Conservation (phyloP, 2,113 vertebrate genomes). For the Thomomys bottae region DNA sequence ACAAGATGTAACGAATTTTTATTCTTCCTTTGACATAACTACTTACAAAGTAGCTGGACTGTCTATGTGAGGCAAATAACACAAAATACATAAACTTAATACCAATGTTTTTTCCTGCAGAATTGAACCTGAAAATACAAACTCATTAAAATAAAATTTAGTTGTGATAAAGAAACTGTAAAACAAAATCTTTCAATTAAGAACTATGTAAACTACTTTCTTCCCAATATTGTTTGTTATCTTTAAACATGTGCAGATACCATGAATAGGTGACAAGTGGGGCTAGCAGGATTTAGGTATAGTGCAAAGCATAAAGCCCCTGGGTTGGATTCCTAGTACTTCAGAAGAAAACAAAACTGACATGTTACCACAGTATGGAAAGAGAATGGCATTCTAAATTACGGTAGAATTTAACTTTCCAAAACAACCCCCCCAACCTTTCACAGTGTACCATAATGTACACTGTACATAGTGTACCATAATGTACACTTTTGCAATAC, state of each 20-base stretch:
- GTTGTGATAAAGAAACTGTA: constrained; percentile 32
- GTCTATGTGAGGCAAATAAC: constrained; percentile 28
- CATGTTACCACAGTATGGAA: background rate
- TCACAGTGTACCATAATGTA: background rate
- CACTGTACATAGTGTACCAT: background rate
- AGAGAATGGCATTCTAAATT: background rate
- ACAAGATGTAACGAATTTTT: constrained; percentile 73
- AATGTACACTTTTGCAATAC: background rate
- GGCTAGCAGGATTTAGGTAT: background rate
- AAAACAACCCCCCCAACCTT: constrained; percentile 32
- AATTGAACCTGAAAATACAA: constrained; percentile 40
- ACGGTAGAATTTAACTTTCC: constrained; percentile 33
- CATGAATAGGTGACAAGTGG: constrained; percentile 3
- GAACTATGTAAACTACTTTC: background rate
- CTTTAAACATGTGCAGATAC: constrained; percentile 35
- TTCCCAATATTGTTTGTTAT: constrained; percentile 20
- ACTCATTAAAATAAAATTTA: constrained; percentile 48
- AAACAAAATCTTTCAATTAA: constrained; percentile 41
- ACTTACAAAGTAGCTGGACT: constrained; percentile 46
- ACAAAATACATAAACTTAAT: constrained; percentile 33
- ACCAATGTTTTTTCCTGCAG: constrained; percentile 26
- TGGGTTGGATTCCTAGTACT: background rate
- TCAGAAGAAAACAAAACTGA: background rate
- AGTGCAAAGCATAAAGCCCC: background rate
- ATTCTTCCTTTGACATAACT: constrained; percentile 58